phyloP scores from a whole-genome alignment of 2,888 invertebrate species.

The Conomelus anceps region DNA sequence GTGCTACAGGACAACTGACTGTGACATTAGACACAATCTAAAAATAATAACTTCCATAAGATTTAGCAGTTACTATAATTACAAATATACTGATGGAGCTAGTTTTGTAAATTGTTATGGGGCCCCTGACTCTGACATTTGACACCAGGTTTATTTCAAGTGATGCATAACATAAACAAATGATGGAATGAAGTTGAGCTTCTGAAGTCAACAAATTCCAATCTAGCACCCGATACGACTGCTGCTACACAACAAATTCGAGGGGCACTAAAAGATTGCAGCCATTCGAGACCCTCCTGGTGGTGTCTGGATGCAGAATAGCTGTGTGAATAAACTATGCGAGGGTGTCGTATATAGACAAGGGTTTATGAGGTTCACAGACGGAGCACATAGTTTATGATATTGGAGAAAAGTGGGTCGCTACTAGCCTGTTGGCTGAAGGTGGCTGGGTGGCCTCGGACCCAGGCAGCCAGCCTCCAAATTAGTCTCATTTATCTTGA shows the following conservation, averaged over 20 bases:
- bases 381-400: neutral
- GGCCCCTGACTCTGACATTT: neutral
- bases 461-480: neutral
- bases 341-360: neutral
- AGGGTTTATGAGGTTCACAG: neutral
- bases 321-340: neutral
- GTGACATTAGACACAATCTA: too few relatives aligned
- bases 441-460: too few relatives aligned
- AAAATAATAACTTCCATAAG: too few relatives aligned
- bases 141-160: neutral
- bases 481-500: neutral
- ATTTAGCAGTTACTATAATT: too few relatives aligned
- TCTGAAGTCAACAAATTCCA: neutral
- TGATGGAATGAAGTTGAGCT: neutral
- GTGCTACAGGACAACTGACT: too few relatives aligned
- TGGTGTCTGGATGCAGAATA: too few relatives aligned
- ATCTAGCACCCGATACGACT: neutral
- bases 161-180: neutral
- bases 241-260: neutral
- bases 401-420: neutral
- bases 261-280: neutral
- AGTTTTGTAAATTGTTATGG: neutral
- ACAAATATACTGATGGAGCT: too few relatives aligned
- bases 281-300: neutral
- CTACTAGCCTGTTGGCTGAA: neutral